These are phyloP conservation scores for Siniperca obscura DNA, from an alignment of 2,797 vertebrate species.

Conservation along the genomic window DNA sequence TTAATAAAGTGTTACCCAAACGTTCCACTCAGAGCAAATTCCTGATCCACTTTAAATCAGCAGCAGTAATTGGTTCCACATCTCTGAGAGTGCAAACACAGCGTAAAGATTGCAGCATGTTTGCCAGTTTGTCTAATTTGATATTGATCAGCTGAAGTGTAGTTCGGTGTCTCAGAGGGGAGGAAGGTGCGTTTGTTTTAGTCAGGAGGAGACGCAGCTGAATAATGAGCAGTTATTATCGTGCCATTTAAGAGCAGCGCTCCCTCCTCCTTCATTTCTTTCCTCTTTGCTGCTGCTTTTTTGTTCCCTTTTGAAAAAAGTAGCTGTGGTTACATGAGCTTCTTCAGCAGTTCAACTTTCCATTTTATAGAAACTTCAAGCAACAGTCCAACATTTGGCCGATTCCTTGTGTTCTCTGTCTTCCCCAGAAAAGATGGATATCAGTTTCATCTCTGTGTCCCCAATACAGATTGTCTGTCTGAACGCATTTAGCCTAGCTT, in stretches of 20 bases:
- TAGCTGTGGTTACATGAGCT: not conserved
- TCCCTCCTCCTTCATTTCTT: not conserved
- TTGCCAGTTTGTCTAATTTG: constrained; percentile 30
- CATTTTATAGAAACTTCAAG: too few relatives aligned
- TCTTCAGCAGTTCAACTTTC: too few relatives aligned
- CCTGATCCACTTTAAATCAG: not conserved
- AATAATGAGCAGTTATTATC: constrained; percentile 14
- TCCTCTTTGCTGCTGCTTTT: not conserved
- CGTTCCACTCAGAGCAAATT: not conserved
- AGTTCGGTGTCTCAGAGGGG: not conserved
- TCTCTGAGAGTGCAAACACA: not conserved
- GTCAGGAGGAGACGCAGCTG: constrained; percentile 11
- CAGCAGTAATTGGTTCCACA: constrained; percentile 2
- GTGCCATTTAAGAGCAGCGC: not conserved
- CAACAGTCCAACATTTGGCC: too few relatives aligned
- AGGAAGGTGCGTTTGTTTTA: constrained; percentile 21
- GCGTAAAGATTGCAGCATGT: not conserved
- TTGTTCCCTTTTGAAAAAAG: not conserved
- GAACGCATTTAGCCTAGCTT: too few relatives aligned
- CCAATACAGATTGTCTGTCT: too few relatives aligned
- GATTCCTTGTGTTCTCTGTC: too few relatives aligned
- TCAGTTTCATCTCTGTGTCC: too few relatives aligned
- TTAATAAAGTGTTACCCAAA: not conserved
- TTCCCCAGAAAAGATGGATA: too few relatives aligned
- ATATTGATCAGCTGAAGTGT: constrained; percentile 35